phyloP scores from a whole-genome alignment of 2,797 vertebrate species.

The Anniella stebbinsi region DNA sequence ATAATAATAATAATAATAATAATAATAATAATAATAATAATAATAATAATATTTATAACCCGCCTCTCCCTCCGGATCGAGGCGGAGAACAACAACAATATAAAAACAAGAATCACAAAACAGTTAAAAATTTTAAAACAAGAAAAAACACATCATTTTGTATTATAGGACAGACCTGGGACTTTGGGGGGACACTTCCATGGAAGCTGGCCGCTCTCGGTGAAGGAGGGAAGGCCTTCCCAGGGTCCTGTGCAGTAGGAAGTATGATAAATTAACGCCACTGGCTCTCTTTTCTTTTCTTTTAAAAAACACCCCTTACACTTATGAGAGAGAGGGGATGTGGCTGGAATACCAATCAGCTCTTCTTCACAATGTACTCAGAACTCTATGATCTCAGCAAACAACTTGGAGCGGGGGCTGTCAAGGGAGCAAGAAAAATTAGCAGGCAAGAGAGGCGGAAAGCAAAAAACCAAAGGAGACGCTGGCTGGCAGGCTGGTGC shows the following conservation, averaged over 20 bases:
- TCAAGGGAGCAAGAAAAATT: not conserved
- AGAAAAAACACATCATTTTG: too few species aligned
- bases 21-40: too few species aligned
- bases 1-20: too few species aligned
- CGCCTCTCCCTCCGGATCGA: too few species aligned
- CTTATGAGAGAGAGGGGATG: not conserved
- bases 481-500: slow-evolving; percentile 48
- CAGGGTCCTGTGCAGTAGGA: not conserved
- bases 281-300: not conserved
- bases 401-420: not conserved
- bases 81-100: too few species aligned
- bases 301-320: slow-evolving; percentile 16
- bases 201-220: accelerated
- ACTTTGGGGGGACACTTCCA: not conserved
- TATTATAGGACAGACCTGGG: not conserved
- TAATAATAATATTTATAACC: too few species aligned
- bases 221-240: not conserved
- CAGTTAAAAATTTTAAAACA: too few species aligned
- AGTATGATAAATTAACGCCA: slow-evolving; percentile 1
- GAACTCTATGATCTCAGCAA: not conserved
- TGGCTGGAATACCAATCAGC: slow-evolving; percentile 35
- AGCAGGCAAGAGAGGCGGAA: slow-evolving; percentile 3
- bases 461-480: slow-evolving; percentile 55
- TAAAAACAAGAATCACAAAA: too few species aligned
- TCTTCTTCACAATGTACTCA: accelerated